Conservation (phyloP, 2,113 vertebrate species). For the Marcusenius ussheri region DNA sequence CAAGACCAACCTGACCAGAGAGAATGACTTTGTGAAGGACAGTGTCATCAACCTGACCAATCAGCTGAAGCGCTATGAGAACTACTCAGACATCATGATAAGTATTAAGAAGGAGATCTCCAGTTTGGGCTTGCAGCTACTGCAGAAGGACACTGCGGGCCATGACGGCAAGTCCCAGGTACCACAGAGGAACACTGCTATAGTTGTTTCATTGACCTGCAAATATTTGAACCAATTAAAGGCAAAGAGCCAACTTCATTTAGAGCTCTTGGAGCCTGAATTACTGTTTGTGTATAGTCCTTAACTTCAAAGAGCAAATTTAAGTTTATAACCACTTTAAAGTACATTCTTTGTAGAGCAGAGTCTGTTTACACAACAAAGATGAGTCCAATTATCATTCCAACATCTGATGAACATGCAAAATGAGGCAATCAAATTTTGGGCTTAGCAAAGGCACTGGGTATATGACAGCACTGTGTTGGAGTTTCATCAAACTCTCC, state of each 20-base stretch:
- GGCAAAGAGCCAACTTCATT: background rate
- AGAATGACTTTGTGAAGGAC: conserved; percentile 85
- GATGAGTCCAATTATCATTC: background rate
- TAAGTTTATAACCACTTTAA: background rate
- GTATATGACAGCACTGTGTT: background rate
- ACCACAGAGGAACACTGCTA: background rate
- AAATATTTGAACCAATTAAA: background rate
- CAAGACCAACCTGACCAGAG: conserved; percentile 86
- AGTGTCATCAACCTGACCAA: conserved; percentile 74
- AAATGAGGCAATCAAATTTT: background rate
- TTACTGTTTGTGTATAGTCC: background rate
- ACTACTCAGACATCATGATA: conserved; percentile 89
- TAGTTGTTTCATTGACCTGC: background rate
- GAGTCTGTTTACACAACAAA: background rate
- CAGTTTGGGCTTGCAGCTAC: conserved; percentile 81
- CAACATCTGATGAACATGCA: background rate
- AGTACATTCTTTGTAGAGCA: background rate
- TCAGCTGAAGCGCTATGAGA: conserved; percentile 85
- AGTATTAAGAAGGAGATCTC: conserved; percentile 94
- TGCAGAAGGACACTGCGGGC: conserved; percentile 74
- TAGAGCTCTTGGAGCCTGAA: background rate
- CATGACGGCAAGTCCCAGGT: conserved; percentile 73
- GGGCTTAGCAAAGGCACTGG: background rate
- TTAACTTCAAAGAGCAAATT: conserved; percentile 8
- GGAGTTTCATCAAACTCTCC: background rate